These are phyloP conservation scores for Tetramorium simillimum DNA, from an alignment of 1,140 invertebrate genomes.

Conservation along the genomic window DNA sequence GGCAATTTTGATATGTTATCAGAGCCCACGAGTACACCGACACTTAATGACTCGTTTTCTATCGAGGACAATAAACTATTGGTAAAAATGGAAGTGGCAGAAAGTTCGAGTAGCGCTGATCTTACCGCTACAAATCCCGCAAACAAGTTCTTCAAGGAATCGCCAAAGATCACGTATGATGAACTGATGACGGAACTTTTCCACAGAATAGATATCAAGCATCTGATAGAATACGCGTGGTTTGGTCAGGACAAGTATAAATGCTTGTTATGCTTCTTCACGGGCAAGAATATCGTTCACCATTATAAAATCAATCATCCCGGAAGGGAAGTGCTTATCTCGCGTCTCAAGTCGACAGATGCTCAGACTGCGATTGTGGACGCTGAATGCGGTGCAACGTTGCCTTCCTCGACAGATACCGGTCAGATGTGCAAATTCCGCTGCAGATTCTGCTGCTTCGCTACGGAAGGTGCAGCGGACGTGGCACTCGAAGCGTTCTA, in stretches of 20 bases:
- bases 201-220: background rate
- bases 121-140: background rate
- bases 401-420: constrained; percentile 64
- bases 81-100: background rate
- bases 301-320: constrained; percentile 89
- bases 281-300: constrained; percentile 87
- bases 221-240: constrained; percentile 78
- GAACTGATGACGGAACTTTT: constrained; percentile 33
- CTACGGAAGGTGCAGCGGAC: constrained; percentile 79
- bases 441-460: constrained; percentile 85
- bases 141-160: background rate
- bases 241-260: constrained; percentile 80
- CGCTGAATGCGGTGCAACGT: constrained; percentile 61
- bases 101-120: background rate
- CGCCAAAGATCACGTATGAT: constrained; percentile 1
- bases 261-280: constrained; percentile 87
- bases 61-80: background rate
- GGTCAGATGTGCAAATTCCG: constrained; percentile 78
- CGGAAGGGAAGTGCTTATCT: constrained; percentile 88
- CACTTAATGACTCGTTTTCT: background rate
- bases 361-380: constrained; percentile 85
- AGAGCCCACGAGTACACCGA: background rate
- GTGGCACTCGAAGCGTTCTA: constrained; percentile 85
- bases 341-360: constrained; percentile 85
- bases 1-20: background rate